Conservation (phyloP, 2,888 invertebrate genomes). For the Agonopterix alstromeriana region DNA sequence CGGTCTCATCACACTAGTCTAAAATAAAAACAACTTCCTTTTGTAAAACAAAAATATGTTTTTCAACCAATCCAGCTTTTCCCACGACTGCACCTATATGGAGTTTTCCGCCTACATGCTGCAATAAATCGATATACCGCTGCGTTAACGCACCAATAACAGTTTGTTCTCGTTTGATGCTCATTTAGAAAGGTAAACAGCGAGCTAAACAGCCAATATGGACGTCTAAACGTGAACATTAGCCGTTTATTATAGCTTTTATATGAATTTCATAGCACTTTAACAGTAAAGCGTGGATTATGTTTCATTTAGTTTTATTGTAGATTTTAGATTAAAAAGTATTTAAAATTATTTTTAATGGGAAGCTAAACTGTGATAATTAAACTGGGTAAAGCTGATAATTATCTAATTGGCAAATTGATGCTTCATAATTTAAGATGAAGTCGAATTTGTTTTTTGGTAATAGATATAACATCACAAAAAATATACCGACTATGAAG, state of each 20-base stretch:
- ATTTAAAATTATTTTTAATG: neutral
- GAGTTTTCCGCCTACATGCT: slow-evolving; percentile 17
- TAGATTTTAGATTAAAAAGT: slow-evolving; percentile 1
- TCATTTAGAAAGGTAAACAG: slow-evolving; percentile 60
- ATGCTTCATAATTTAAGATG: too few relatives aligned
- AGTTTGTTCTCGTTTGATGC: slow-evolving; percentile 58
- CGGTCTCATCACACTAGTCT: neutral
- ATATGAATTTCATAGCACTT: slow-evolving; percentile 29
- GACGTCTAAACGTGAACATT: slow-evolving; percentile 42
- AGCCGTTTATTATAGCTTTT: slow-evolving; percentile 35
- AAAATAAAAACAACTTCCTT: neutral
- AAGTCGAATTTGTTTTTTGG: too few relatives aligned
- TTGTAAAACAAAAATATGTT: neutral
- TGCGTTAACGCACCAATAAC: slow-evolving; percentile 53
- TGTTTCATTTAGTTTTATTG: slow-evolving; percentile 1
- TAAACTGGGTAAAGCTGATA: too few relatives aligned
- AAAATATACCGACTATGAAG: too few relatives aligned
- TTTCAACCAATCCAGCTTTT: slow-evolving; percentile 7
- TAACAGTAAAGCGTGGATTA: slow-evolving; percentile 12
- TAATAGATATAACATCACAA: too few relatives aligned
- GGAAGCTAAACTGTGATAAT: too few relatives aligned
- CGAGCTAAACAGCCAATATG: slow-evolving; percentile 48
- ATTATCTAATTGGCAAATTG: too few relatives aligned
- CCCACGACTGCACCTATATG: slow-evolving; percentile 9
- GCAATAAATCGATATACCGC: slow-evolving; percentile 52